phyloP scores from a whole-genome alignment of 2,113 vertebrate species.

The Spilogale gracilis region DNA sequence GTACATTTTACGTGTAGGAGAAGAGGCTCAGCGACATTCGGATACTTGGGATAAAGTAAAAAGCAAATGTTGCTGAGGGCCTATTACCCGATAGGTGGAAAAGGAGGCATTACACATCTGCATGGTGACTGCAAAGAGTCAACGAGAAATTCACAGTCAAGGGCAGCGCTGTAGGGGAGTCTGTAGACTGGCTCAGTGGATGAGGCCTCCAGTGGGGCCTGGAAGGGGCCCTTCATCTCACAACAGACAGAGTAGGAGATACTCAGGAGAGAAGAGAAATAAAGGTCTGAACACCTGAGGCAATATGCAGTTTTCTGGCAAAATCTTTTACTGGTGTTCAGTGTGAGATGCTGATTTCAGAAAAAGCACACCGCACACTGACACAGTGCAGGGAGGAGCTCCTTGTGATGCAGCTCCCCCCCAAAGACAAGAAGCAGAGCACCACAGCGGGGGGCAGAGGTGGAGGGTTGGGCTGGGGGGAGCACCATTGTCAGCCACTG shows the following conservation, averaged over 20 bases:
- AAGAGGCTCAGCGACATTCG: background rate
- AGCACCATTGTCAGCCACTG: too few relatives aligned
- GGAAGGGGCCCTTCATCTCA: background rate
- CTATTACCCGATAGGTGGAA: background rate
- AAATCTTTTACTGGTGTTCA: background rate
- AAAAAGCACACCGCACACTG: background rate
- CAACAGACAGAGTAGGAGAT: background rate
- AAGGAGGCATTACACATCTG: background rate
- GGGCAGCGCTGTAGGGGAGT: background rate
- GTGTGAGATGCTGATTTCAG: slow-evolving; percentile 23
- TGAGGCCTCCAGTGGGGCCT: background rate
- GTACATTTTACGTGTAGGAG: background rate
- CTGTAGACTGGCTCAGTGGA: background rate
- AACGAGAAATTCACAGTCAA: background rate
- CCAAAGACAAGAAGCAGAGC: background rate
- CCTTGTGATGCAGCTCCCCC: background rate
- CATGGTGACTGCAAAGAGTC: background rate
- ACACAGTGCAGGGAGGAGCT: background rate
- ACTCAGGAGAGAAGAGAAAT: slow-evolving; percentile 16
- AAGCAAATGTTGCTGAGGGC: background rate
- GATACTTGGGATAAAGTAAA: background rate
- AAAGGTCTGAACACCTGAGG: background rate
- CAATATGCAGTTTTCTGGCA: background rate
- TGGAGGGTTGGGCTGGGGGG: too few relatives aligned
- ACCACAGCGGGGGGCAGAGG: fast-evolving